phyloP scores from a whole-genome alignment of 2,888 invertebrate genomes.

The Lymantria monacha region DNA sequence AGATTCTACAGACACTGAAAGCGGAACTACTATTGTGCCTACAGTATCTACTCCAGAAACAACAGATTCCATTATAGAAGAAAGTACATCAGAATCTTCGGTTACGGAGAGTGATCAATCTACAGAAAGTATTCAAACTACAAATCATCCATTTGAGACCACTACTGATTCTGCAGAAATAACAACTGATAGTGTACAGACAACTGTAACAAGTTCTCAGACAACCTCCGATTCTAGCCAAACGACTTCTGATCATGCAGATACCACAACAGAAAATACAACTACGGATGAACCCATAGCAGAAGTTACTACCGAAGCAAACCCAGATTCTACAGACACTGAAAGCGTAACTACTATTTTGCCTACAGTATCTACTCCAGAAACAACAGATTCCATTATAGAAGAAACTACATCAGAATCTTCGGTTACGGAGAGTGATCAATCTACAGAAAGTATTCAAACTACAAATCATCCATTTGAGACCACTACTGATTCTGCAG shows the following conservation, averaged over 20 bases:
- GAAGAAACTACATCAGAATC: neutral
- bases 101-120: too few species aligned
- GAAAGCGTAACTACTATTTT: neutral
- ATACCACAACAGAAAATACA: neutral
- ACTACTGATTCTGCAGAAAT: neutral
- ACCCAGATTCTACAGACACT: neutral
- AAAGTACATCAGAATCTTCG: too few species aligned
- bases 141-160: neutral
- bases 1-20: neutral
- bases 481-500: neutral
- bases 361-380: neutral
- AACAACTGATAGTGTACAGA: neutral
- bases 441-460: neutral
- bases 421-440: too few species aligned
- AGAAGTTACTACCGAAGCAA: neutral
- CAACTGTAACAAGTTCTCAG: neutral
- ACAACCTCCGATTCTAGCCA: neutral
- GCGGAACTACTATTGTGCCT: neutral
- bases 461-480: neutral
- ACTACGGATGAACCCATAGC: constrained; percentile 4
- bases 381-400: neutral
- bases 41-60: neutral
- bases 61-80: neutral
- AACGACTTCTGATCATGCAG: neutral
- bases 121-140: neutral